Conservation (phyloP, 2,113 vertebrate species). For the Nothoprocta perdicaria region DNA sequence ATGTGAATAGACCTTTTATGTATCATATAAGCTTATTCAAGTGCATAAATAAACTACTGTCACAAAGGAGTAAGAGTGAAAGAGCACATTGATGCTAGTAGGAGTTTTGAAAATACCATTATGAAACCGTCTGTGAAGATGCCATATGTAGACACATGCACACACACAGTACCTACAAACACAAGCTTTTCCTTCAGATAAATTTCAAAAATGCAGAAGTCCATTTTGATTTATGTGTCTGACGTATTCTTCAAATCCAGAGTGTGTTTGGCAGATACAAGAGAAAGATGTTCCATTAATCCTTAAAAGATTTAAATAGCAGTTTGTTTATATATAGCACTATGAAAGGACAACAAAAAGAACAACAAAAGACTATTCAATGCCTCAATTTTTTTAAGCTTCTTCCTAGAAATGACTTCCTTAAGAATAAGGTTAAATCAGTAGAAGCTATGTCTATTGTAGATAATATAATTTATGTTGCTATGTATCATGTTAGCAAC, state of each 20-base stretch:
- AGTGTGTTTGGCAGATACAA: not conserved
- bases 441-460: conserved; percentile 51
- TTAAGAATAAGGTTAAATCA: conserved; percentile 35
- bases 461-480: conserved; percentile 60
- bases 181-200: not conserved
- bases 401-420: conserved; percentile 31
- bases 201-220: not conserved
- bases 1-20: not conserved
- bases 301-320: conserved; percentile 4
- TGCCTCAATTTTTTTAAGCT: not conserved
- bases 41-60: conserved; percentile 30
- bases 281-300: not conserved
- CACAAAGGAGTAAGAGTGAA: not conserved
- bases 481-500: conserved; percentile 61
- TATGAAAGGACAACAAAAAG: not conserved
- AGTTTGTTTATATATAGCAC: conserved; percentile 26
- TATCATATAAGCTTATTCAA: conserved; percentile 35
- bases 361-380: conserved; percentile 22
- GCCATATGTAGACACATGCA: not conserved
- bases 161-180: not conserved
- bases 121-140: conserved; percentile 38
- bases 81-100: not conserved
- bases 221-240: not conserved
- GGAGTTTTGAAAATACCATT: not conserved
- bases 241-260: not conserved